Evolutionary conservation across 2,888 invertebrate species (phyloP).

Genomic region (Drosophila recens): DNA sequence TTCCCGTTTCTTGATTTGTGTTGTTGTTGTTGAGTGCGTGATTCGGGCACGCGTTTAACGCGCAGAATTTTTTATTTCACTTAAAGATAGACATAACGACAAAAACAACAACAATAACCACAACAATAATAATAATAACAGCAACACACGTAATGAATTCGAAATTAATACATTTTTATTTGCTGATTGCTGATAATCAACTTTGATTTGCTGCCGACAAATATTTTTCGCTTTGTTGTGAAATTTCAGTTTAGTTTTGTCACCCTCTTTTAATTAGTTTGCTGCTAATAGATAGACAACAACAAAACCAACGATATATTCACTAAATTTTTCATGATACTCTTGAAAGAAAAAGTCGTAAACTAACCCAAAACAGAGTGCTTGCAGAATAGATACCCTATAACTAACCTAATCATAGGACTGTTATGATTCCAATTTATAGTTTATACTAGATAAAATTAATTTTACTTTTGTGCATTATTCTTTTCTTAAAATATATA

Average conservation of each 20-base stretch:
- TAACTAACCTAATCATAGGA: neutral
- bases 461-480: no score
- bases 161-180: constrained; percentile 70
- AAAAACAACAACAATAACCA: constrained; percentile 16
- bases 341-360: neutral
- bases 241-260: constrained; percentile 50
- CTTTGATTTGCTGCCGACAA: constrained; percentile 53
- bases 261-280: constrained; percentile 62
- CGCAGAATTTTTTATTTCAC: constrained; percentile 30
- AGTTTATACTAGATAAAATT: no score
- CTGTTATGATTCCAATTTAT: no score
- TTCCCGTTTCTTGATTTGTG: constrained; percentile 39
- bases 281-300: constrained; percentile 41
- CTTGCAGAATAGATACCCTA: neutral
- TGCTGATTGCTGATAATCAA: constrained; percentile 57
- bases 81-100: constrained; percentile 14
- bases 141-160: constrained; percentile 66
- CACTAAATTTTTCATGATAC: constrained; percentile 7
- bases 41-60: constrained; percentile 65
- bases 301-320: constrained; percentile 36
- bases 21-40: constrained; percentile 54
- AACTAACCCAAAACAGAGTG: neutral
- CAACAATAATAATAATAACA: constrained; percentile 38
- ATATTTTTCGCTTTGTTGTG: constrained; percentile 48
- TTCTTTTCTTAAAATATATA: no score